Conservation (phyloP, 1,140 invertebrate species). For the Lepeophtheirus salmonis region DNA sequence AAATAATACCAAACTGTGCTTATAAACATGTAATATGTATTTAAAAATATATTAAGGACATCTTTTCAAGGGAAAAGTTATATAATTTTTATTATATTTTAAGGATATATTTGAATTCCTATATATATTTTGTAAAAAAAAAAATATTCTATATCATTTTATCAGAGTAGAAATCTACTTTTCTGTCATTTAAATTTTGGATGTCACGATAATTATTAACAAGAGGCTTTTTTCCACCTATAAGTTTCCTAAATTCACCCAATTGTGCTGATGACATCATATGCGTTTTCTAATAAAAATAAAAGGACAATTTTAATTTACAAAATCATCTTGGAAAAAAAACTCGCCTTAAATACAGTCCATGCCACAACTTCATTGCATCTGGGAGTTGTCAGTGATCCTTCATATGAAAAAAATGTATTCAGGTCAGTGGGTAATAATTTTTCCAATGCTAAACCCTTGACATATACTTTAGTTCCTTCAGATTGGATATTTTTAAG, state of each 20-base stretch:
- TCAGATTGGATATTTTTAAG: neutral
- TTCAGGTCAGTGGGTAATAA: slow-evolving; percentile 34
- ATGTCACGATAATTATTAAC: neutral
- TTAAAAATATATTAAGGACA: no score
- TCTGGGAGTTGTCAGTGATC: slow-evolving; percentile 38
- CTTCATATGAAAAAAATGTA: slow-evolving; percentile 49
- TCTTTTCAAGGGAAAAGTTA: no score
- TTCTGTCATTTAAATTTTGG: neutral
- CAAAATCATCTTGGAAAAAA: no score
- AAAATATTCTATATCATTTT: no score
- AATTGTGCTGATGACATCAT: neutral
- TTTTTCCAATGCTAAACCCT: slow-evolving; percentile 29
- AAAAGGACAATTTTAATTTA: no score
- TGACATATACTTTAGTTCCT: neutral
- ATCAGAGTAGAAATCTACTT: no score
- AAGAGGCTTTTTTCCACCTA: neutral
- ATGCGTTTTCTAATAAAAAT: neutral
- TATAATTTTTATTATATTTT: no score
- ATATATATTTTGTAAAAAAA: neutral
- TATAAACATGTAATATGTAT: no score
- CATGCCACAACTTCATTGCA: slow-evolving; percentile 37
- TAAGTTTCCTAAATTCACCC: neutral
- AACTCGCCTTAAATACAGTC: slow-evolving; percentile 31
- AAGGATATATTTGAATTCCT: neutral
- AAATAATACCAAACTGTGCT: no score